Percentiles rank a stretch among this genome's conserved stretches.
These are phyloP conservation scores for Julus scandinavius DNA, from an alignment of 2,888 invertebrate species.

Conservation along the genomic window DNA sequence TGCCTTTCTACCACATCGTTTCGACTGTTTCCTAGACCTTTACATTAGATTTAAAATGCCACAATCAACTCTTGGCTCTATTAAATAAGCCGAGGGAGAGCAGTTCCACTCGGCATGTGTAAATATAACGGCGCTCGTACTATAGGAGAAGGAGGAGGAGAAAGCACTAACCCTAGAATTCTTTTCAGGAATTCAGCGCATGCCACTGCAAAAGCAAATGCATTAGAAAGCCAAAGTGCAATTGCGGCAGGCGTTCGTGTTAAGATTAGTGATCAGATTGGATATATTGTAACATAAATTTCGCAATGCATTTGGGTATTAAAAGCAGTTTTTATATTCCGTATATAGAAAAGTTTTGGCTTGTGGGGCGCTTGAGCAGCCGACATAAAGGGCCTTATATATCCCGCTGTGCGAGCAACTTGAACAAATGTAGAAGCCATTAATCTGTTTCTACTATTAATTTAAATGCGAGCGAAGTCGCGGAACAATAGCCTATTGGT, in stretches of 20 bases:
- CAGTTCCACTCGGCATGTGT: too few species aligned
- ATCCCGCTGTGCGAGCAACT: neutral
- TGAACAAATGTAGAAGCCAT: neutral
- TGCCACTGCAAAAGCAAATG: neutral
- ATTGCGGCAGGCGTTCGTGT: constrained; percentile 1
- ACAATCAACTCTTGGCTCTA: neutral
- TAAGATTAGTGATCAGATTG: constrained; percentile 1
- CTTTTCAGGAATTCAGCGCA: neutral
- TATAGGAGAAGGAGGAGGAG: too few species aligned
- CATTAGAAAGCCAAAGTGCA: constrained; percentile 1
- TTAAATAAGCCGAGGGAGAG: neutral
- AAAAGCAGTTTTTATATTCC: neutral
- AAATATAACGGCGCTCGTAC: neutral
- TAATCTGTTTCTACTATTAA: neutral
- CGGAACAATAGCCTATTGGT: neutral
- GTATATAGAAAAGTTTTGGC: neutral
- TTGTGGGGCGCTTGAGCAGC: neutral
- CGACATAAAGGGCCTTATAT: neutral
- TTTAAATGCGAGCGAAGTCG: neutral
- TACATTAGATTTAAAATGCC: neutral
- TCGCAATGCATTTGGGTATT: neutral
- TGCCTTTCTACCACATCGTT: too few species aligned
- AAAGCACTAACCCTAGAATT: neutral
- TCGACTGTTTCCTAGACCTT: neutral
- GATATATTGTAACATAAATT: neutral